Evolutionary conservation across 2,113 vertebrate genomes (phyloP), one percentile per base, ranked within the genome.

Genomic region (Columba janthina): DNA sequence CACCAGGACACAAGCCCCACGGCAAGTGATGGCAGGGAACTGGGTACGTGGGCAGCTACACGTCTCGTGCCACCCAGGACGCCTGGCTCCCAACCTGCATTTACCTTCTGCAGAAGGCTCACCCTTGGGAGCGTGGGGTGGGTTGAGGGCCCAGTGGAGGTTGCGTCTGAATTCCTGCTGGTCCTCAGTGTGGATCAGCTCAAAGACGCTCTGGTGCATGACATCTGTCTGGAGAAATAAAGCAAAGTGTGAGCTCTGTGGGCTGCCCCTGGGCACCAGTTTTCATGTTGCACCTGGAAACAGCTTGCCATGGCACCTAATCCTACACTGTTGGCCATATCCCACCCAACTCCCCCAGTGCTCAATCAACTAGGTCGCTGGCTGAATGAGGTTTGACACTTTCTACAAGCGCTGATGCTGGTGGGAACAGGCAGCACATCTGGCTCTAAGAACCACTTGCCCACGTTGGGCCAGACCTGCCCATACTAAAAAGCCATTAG

Each of bases 171-270:
- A 98, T 62, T 98, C 98, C 34, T 98, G 97, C 82, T 98, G 98
- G 94, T 99, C 98, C 85, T 99, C 98, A 0, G 97, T 97, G 76
- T 99, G 98, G 89, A 99, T 98, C 83, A 99, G 97, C 79, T 99
- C 98, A 14, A 98, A 99, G 61, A 98, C 85, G 2, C 98, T 98
- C 97, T 98, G 98, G 96, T 99, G 98, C 97, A 98, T 97, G 67
- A 99, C 98, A 74, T 99, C 98, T 12, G 98, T 98, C 98, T 99
- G 66, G 46, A 89, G 62, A 29, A 18, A 86, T 76, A 44, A 79
- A 7, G 3, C 4, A 46, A 60, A 0, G 6, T 0, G 0, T 46
- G 53, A 86, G 82, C 48, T 40, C 60, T 36, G 38, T 34, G 51
- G 32, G 25, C 51, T 15, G n/a, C 5, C 19, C 32, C 36, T 28